Evolutionary conservation across 2,888 invertebrate species (phyloP), one percentile per base, ranked within the genome.

Genomic region (Ochlodes sylvanus): DNA sequence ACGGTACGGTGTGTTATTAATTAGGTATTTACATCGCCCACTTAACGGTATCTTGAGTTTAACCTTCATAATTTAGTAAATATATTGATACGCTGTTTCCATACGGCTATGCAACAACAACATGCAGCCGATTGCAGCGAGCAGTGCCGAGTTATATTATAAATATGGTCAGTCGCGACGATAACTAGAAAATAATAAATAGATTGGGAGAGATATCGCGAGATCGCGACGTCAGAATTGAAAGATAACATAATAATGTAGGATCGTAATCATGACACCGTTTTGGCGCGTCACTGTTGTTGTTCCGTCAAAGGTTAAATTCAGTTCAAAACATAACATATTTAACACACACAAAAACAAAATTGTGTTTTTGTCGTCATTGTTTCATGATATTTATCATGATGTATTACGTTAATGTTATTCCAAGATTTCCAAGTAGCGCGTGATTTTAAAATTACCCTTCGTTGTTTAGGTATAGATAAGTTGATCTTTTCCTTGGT

Each of bases 41-140:
- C 52, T 21, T 21, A 21, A 52, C 21, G 12, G 19, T 52, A 52
- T 27, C 54, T 54, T 27, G 54, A n/a, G 27, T 3, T 54, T 54
- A 54, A 54, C 54, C 54, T 54, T 54, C 54, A 27, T 54, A 54
- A 27, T 54, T 27, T 54, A 52, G 52, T 38, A 67, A 66, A 66
- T 60, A 67, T 61, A 44, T 67, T 61, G 55, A 67, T 55, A 55
- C n/a, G 34, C 61, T 61, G 67, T 67, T 55, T 61, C 67, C 21
- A 60, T 55, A 50, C n/a, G 42, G 17, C 54, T 42, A 66, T 55
- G 67, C 67, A 67, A 67, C 55, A 67, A 67, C 67, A 67, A 50
- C 21, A 65, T 44, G 57, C 17, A 52, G n/a, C n/a, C n/a, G n/a
- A n/a, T n/a, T n/a, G n/a, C n/a, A n/a, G 38, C 47, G 41, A 27